Base-by-base conservation (phyloP, 2,888 invertebrate species). In the Quadroppia sp. region DNA sequence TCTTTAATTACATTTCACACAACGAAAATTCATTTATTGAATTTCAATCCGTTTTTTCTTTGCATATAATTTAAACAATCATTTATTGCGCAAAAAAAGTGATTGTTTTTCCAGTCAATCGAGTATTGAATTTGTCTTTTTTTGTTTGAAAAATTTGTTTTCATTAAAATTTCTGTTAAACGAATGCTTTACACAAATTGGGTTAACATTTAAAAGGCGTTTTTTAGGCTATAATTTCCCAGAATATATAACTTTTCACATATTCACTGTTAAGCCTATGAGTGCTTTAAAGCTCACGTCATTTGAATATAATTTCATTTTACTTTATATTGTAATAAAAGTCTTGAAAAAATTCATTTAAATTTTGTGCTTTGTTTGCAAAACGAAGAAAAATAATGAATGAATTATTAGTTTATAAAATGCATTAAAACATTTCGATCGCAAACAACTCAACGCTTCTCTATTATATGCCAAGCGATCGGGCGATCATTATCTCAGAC, bases 151-250 rank as follows among this genome's bases (percentile, higher is more conserved):
- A 64, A 28, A 32, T 32, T 32, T 17, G 7, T 32, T 36, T n/a
- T 53, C 23, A 53, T 53, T 53, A n/a, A n/a, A n/a, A n/a, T n/a
- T n/a, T n/a, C 25, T n/a, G 23, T 23, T 53, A 59, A 15, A 25
- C 23, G 20, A 45, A 2, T 13, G 45, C 36, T 64, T 36, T 2
- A 0, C 59, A 64, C 36, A 36, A 64, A 36, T 64, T 64, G 61
- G 61, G 61, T 64, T 64, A 64, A 64, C 36, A 64, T 36, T 64
- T 36, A 28, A 64, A 64, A 64, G 61, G 61, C 61, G 36, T 64
- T 36, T 36, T 36, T 32, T n/a, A 28, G 17, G 7, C 56, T 56
- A 30, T 53, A 25, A 53, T 56, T 56, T 15, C 30, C 7, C 56
- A 7, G 28, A 56, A 28, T 28, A 56, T 28, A 28, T 11, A 7